Conservation (phyloP, 1,140 invertebrate genomes). For the Fopius arisanus region DNA sequence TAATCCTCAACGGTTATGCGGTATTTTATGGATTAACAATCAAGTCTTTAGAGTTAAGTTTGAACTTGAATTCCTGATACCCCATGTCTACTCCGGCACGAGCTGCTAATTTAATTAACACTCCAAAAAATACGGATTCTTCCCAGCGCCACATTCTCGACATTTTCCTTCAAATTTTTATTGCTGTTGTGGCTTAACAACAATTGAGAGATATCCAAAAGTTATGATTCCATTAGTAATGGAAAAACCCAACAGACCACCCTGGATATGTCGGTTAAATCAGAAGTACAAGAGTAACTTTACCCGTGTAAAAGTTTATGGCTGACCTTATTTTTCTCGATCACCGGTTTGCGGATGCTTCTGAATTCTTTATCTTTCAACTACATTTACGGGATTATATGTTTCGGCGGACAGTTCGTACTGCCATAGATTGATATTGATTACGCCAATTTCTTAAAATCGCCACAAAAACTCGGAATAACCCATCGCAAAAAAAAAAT, state of each 20-base stretch:
- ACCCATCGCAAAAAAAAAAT: too few species aligned
- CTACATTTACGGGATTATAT: neutral
- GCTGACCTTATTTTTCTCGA: conserved; percentile 23
- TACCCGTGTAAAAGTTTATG: conserved; percentile 9
- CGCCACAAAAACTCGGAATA: too few species aligned
- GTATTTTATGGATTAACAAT: too few species aligned
- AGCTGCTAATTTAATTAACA: too few species aligned
- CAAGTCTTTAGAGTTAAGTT: too few species aligned
- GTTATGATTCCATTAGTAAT: neutral
- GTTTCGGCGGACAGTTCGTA: neutral
- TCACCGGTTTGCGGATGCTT: neutral
- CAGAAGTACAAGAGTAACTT: neutral
- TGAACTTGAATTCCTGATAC: too few species aligned
- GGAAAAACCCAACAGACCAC: neutral
- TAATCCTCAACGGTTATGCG: too few species aligned
- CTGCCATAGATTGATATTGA: neutral
- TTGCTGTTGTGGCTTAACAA: neutral
- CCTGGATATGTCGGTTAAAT: neutral
- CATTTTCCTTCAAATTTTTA: neutral
- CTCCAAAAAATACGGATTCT: too few species aligned
- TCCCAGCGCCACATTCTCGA: neutral
- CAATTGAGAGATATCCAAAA: neutral
- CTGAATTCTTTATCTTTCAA: conserved; percentile 1
- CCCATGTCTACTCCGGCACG: too few species aligned
- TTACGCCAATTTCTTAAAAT: too few species aligned